Evolutionary conservation across 2,113 vertebrate genomes (phyloP).

Genomic region (Edolisoma coerulescens): DNA sequence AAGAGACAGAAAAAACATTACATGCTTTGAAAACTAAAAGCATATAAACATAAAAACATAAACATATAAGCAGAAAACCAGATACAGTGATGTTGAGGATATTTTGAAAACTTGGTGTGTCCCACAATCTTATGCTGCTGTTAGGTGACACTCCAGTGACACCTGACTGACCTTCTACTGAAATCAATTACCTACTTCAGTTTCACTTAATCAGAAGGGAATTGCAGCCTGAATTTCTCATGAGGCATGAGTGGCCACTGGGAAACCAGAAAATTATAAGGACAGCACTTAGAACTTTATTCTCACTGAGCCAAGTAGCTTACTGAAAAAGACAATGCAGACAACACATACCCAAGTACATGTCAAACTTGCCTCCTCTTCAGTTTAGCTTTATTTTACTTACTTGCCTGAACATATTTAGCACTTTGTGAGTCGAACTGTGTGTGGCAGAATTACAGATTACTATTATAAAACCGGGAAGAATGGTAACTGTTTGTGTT

Average conservation of each 20-base stretch:
- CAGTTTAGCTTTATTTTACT: not conserved
- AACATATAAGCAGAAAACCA: not conserved
- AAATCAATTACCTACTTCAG: not conserved
- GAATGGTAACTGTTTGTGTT: not conserved
- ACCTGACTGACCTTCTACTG: not conserved
- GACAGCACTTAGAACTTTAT: not conserved
- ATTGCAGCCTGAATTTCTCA: not conserved
- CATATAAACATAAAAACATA: not conserved
- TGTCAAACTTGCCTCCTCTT: not conserved
- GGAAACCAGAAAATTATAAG: not conserved
- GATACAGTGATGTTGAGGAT: not conserved
- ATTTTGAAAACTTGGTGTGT: not conserved
- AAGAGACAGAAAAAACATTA: not conserved
- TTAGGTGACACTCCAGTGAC: not conserved
- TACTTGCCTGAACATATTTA: not conserved
- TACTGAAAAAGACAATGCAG: not conserved
- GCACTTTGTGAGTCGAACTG: not conserved
- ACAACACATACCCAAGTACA: not conserved
- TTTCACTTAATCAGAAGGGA: not conserved
- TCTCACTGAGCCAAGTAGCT: not conserved
- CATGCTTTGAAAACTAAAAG: not conserved
- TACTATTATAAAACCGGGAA: not conserved
- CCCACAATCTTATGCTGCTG: not conserved
- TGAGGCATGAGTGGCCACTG: not conserved
- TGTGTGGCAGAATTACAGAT: not conserved